Conservation (phyloP, 2,113 vertebrate genomes). For the Channa maculata region DNA sequence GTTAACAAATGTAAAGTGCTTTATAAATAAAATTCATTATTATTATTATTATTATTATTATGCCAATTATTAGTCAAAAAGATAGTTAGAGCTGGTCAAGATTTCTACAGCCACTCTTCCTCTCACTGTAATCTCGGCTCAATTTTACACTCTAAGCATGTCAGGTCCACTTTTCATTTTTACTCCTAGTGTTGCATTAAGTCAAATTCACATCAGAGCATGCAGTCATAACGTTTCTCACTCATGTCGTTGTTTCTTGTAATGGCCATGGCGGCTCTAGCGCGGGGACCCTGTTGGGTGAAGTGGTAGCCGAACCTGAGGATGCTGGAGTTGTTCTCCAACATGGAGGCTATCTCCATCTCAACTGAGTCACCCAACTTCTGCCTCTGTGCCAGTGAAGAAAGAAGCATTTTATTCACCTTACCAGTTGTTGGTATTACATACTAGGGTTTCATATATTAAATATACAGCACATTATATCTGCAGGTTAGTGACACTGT, state of each 20-base stretch:
- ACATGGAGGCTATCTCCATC: slow-evolving; percentile 95
- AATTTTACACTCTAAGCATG: no score
- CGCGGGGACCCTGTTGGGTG: slow-evolving; percentile 94
- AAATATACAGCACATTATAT: no score
- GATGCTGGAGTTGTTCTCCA: slow-evolving; percentile 92
- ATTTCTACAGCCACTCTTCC: neutral
- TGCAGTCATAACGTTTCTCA: slow-evolving; percentile 71
- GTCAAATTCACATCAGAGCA: no score
- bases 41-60: no score
- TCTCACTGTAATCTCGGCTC: neutral
- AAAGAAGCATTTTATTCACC: neutral
- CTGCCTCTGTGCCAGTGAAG: slow-evolving; percentile 84
- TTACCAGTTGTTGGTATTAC: no score
- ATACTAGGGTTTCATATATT: no score
- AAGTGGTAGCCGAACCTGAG: slow-evolving; percentile 94
- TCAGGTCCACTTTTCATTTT: no score
- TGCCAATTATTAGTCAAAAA: neutral
- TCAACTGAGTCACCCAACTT: slow-evolving; percentile 91
- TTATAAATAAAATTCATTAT: no score
- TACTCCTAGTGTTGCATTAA: no score
- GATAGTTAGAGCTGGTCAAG: no score
- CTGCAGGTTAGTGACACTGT: no score
- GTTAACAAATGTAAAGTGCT: no score
- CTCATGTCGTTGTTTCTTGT: slow-evolving; percentile 93
- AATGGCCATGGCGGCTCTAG: slow-evolving; percentile 91